Conservation (phyloP, 1,140 invertebrate species). For the Drosophila leontia region DNA sequence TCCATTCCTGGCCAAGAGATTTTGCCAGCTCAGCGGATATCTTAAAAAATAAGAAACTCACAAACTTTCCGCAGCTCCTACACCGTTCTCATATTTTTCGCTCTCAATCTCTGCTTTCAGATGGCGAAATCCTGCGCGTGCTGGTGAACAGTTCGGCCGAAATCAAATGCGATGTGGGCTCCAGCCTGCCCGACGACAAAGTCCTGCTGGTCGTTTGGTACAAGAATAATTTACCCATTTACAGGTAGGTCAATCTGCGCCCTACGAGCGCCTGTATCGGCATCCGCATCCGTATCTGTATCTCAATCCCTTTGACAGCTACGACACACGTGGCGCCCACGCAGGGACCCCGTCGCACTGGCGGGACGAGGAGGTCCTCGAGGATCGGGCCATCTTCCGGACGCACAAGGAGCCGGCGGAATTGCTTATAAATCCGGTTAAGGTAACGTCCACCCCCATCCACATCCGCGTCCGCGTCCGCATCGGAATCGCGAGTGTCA, state of each 20-base stretch:
- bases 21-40: constrained; percentile 17
- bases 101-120: constrained; percentile 47
- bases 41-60: constrained; percentile 23
- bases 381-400: constrained; percentile 86
- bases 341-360: constrained; percentile 85
- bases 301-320: constrained; percentile 71
- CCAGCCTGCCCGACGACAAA: constrained; percentile 86
- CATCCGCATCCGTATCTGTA: constrained; percentile 20
- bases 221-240: constrained; percentile 87
- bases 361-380: constrained; percentile 86
- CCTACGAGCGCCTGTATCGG: background rate
- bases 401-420: constrained; percentile 86
- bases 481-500: constrained; percentile 43
- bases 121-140: constrained; percentile 84
- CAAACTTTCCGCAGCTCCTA: constrained; percentile 12
- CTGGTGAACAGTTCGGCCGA: constrained; percentile 86
- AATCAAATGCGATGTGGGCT: constrained; percentile 87
- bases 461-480: background rate
- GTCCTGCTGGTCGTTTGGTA: constrained; percentile 87
- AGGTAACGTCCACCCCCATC: constrained; percentile 53
- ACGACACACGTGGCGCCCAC: constrained; percentile 85
- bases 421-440: constrained; percentile 84
- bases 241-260: constrained; percentile 85
- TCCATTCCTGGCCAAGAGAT: constrained; percentile 20
- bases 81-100: constrained; percentile 15